Evolutionary conservation across 35 echinoderm and acorn worm genomes (phyloP).

Genomic region (Nesometra sesokonis): DNA sequence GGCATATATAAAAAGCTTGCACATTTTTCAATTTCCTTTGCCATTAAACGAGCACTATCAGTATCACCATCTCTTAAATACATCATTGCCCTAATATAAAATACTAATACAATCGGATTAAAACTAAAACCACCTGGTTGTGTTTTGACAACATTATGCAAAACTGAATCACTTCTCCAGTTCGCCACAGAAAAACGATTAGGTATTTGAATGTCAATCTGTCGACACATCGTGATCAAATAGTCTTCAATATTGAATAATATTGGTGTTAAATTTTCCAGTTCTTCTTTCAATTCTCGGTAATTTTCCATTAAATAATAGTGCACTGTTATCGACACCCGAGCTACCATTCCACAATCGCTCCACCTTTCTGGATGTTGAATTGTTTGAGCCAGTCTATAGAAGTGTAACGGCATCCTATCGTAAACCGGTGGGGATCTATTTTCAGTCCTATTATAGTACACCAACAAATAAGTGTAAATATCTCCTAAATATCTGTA

Average conservation of each 20-base stretch:
- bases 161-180: neutral
- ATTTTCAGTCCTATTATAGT: neutral
- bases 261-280: neutral
- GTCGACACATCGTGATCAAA: neutral
- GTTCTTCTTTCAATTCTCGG: neutral
- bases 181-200: neutral
- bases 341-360: neutral
- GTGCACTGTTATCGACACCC: neutral
- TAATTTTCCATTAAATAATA: neutral
- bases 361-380: neutral
- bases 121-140: neutral
- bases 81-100: neutral
- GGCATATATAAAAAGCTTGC: too few species aligned
- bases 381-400: neutral
- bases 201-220: neutral
- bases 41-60: neutral
- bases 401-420: neutral
- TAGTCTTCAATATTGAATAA: neutral
- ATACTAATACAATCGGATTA: neutral
- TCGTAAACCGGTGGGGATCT: neutral
- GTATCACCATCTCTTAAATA: neutral
- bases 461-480: neutral
- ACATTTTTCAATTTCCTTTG: neutral
- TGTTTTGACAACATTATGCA: neutral
- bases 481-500: neutral